A percentile compares a stretch with the other conserved stretches of the same genome.
Evolutionary conservation across 2,888 invertebrate species (phyloP).

Genomic region (Phengaris arion): DNA sequence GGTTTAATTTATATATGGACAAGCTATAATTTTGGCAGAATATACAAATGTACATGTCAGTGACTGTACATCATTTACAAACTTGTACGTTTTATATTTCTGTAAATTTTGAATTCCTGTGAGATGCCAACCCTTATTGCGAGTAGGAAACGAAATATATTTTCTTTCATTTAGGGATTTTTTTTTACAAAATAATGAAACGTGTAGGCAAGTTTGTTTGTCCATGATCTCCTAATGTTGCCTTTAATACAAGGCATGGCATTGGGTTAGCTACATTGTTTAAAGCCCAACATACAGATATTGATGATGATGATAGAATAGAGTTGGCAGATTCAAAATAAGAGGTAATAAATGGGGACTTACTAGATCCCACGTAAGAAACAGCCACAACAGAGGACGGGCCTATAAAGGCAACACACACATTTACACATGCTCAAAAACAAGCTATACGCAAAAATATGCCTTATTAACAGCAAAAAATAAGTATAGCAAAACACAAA

Average conservation of each 20-base stretch:
- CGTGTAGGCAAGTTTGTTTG: neutral
- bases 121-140: neutral
- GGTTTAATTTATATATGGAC: too few species aligned
- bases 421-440: slow-evolving; percentile 55
- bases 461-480: slow-evolving; percentile 13
- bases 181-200: too few species aligned
- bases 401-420: slow-evolving; percentile 71
- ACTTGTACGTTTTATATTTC: neutral
- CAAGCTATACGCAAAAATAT: slow-evolving; percentile 29
- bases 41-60: too few species aligned
- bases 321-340: slow-evolving; percentile 34
- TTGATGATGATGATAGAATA: neutral
- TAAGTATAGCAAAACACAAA: neutral
- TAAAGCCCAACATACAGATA: neutral
- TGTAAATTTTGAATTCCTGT: neutral
- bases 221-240: neutral
- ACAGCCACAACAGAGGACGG: slow-evolving; percentile 77
- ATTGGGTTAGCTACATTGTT: neutral
- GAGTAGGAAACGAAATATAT: neutral
- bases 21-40: too few species aligned
- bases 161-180: neutral
- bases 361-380: slow-evolving; percentile 78
- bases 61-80: too few species aligned
- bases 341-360: slow-evolving; percentile 57
- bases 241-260: neutral